Evolutionary conservation across 2,888 invertebrate genomes (phyloP), one percentile per base, ranked within the genome.

Genomic region (Physocephala rufipes): DNA sequence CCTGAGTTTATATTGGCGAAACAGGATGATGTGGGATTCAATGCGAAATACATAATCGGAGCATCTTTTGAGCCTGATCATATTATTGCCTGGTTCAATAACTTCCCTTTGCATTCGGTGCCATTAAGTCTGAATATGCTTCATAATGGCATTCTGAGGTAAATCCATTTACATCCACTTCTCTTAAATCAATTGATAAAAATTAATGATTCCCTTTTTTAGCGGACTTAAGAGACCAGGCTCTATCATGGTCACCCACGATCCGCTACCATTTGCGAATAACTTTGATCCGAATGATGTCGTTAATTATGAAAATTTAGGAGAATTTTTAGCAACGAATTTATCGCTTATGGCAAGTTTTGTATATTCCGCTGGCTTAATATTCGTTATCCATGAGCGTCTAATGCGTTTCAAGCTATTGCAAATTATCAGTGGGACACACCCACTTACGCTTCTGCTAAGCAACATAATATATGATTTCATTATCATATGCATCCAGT

Each of bases 21-120:
- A 15, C 49, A 28, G 30, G 0, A 26, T 1, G n/a, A 21, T 9
- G 28, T 28, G n/a, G 9, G 2, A 9, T 55, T 53, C 21, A 30
- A 47, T 13, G 7, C 9, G 21, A 28, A 19, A 24, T 47, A 47
- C 15, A 36, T 68, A 30, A 76, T 81, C n/a, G 80, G 80, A 0
- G 81, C 75, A 0, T 75, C 79, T 0, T 76, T 79, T 45, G 73
- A 45, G 0, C 0, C 7, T 0, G 49, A 73, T 0, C 0, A 30
- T 0, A 71, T 81, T 7, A 78, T 75, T 5, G 76, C 77, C 0
- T 81, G 82, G 82, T 81, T 77, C 47, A 82, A 80, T 24, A 79
- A 77, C 63, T 74, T 78, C 62, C 80, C 77, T 0, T 70, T 81
- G 4, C 80, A 81, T 66, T 19, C 76, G 1, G 79, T 74, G 0